Conservation (phyloP, 1,140 invertebrate genomes). For the Brachionus paranguensis region DNA sequence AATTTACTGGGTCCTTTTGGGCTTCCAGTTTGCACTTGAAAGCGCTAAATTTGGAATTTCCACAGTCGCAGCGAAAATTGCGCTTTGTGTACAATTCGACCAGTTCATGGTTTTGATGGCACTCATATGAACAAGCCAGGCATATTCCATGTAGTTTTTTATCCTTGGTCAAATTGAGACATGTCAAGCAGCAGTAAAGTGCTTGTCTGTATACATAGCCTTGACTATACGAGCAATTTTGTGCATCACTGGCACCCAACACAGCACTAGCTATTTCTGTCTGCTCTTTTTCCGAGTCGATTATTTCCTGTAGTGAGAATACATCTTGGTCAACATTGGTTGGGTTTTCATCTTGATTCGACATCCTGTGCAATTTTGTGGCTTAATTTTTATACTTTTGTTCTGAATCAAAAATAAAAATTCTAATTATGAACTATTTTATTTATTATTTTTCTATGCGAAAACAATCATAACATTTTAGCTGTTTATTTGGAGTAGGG, state of each 20-base stretch:
- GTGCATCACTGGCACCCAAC: not conserved
- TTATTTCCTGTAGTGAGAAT: slow-evolving; percentile 32
- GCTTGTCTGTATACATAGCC: slow-evolving; percentile 89
- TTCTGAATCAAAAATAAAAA: not conserved
- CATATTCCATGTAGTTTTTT: slow-evolving; percentile 60
- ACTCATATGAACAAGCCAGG: slow-evolving; percentile 84
- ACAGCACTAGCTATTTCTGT: slow-evolving; percentile 27
- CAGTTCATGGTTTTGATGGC: slow-evolving; percentile 91
- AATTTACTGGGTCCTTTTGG: slow-evolving; percentile 46
- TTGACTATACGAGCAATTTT: slow-evolving; percentile 56
- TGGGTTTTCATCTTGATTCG: not conserved
- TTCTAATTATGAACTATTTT: not conserved
- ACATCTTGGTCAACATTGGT: not conserved
- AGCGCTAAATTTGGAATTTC: slow-evolving; percentile 72
- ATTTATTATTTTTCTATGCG: not conserved
- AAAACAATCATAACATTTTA: not conserved
- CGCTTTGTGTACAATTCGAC: slow-evolving; percentile 93
- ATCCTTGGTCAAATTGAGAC: slow-evolving; percentile 60
- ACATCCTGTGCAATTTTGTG: not conserved
- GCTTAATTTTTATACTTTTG: not conserved
- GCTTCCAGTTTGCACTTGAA: slow-evolving; percentile 43
- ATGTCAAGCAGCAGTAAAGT: slow-evolving; percentile 87
- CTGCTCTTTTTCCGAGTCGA: slow-evolving; percentile 29
- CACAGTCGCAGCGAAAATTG: slow-evolving; percentile 93
- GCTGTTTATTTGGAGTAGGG: not conserved